These are phyloP conservation scores for Loriculus beryllinus DNA, from an alignment of 2,797 vertebrate species.

Conservation along the genomic window DNA sequence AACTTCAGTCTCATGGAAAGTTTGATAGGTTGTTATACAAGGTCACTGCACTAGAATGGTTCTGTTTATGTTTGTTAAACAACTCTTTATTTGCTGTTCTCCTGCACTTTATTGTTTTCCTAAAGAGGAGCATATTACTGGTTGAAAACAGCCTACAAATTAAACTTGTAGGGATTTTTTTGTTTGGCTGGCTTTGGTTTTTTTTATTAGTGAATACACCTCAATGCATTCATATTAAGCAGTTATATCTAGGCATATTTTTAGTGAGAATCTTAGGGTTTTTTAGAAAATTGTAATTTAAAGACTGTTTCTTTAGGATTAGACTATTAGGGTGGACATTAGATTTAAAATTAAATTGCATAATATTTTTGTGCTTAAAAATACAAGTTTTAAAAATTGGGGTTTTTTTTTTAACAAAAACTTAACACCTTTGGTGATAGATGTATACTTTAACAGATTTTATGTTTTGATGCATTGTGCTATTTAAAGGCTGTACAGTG, in stretches of 20 bases:
- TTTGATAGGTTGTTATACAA: neutral
- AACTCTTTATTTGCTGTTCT: neutral
- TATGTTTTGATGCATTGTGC: neutral
- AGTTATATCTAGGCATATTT: neutral
- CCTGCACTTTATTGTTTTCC: neutral
- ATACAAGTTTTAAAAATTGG: neutral
- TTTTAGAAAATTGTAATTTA: neutral
- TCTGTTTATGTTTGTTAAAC: neutral
- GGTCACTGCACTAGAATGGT: neutral
- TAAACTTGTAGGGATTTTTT: neutral
- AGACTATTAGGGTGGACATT: neutral
- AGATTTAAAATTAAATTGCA: neutral
- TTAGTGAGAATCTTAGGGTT: neutral
- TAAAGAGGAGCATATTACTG: neutral
- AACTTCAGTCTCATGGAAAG: neutral
- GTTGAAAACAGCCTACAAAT: neutral
- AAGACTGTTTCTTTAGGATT: neutral
- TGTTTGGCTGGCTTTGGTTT: neutral
- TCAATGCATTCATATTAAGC: neutral
- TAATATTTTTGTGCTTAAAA: neutral
- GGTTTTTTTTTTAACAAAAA: neutral
- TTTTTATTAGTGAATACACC: neutral
- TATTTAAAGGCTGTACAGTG: neutral
- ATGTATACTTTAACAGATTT: neutral
- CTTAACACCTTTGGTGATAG: neutral